Percentiles rank a stretch among this genome's conserved stretches.
Evolutionary conservation across 30 jellyfish, hydroid and myxozoan species (phyloP).

Genomic region (Hydractinia echinata): DNA sequence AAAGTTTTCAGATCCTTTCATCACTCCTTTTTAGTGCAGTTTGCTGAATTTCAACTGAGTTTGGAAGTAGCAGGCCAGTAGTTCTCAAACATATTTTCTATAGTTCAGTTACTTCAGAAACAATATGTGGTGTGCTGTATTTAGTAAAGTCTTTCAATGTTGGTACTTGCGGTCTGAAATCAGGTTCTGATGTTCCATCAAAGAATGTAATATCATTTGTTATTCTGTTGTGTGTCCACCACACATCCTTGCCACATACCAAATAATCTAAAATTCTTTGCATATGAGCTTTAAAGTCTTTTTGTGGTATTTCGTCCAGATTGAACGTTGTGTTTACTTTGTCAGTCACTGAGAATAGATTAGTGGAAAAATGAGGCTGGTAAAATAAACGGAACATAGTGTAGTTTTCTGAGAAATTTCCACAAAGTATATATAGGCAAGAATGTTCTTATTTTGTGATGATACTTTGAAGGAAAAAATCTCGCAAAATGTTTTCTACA

Average conservation of each 20-base stretch:
- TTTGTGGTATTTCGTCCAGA: neutral
- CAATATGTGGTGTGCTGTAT: neutral
- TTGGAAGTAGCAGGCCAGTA: no score
- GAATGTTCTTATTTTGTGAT: no score
- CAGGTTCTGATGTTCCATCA: neutral
- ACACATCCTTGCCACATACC: neutral
- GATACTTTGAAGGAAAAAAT: no score
- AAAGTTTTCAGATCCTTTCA: no score
- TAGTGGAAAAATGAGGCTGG: neutral
- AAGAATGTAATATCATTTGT: neutral
- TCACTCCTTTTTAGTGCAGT: no score
- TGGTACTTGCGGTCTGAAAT: neutral
- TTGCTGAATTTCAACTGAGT: no score
- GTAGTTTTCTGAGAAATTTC: neutral
- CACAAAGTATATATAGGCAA: no score
- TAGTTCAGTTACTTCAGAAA: no score
- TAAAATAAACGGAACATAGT: neutral
- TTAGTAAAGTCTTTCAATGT: neutral
- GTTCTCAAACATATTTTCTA: no score
- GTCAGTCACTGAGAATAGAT: neutral
- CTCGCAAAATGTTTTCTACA: no score
- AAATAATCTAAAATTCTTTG: neutral
- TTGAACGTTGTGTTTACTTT: neutral
- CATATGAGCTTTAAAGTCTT: neutral
- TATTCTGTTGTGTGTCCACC: neutral